Conservation (phyloP, 2,797 vertebrate species). For the Halcyon leucocephala region DNA sequence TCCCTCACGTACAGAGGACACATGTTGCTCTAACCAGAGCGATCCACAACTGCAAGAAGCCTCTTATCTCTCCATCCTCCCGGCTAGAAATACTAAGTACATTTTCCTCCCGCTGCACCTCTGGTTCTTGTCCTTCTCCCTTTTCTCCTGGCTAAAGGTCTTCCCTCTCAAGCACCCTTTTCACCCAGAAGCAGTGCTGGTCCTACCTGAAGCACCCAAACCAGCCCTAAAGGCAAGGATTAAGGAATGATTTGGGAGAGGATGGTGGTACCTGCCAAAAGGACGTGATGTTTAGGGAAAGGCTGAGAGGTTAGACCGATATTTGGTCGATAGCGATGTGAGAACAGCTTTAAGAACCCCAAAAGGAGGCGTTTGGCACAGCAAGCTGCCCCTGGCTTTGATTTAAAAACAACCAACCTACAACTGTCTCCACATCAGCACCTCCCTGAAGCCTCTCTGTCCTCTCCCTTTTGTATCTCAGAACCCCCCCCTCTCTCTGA, state of each 20-base stretch:
- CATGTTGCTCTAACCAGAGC: not conserved
- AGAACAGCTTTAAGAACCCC: not conserved
- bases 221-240: not conserved
- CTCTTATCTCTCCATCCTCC: rapidly evolving
- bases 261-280: not conserved
- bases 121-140: not conserved
- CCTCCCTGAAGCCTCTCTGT: not conserved
- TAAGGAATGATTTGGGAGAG: not conserved
- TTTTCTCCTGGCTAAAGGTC: not conserved
- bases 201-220: not conserved
- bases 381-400: not conserved
- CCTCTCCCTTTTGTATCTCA: not conserved
- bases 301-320: not conserved
- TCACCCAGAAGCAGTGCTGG: too few relatives aligned
- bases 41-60: not conserved
- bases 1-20: not conserved
- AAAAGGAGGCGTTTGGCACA: not conserved
- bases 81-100: not conserved
- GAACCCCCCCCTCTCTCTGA: not conserved
- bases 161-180: not conserved
- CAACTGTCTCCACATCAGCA: not conserved
- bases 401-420: not conserved
- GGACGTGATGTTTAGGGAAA: not conserved
- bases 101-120: not conserved
- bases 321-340: not conserved